Percentiles rank a stretch among this genome's conserved stretches.
phyloP scores from a whole-genome alignment of 2,797 vertebrate species.

The Squalus acanthias region DNA sequence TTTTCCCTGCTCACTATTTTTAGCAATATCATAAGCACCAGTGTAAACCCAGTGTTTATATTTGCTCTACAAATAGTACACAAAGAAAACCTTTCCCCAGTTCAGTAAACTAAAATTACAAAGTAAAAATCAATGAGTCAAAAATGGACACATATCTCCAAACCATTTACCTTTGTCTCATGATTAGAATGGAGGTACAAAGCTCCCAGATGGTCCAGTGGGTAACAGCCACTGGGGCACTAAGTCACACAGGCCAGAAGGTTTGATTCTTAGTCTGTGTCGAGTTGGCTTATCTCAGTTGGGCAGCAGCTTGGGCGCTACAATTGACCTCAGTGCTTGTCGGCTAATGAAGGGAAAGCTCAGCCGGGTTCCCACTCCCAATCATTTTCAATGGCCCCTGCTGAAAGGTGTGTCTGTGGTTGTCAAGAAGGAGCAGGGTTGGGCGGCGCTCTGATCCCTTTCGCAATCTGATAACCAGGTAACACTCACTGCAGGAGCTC shows the following conservation, averaged over 20 bases:
- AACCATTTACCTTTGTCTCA: not conserved
- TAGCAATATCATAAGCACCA: not conserved
- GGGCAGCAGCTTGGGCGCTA: not conserved
- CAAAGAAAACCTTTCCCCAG: not conserved
- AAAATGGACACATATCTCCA: not conserved
- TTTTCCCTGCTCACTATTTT: not conserved
- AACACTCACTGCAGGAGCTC: too few relatives aligned
- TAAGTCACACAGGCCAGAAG: not conserved
- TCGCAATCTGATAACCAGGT: too few relatives aligned
- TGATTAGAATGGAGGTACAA: not conserved
- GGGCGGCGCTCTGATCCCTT: too few relatives aligned
- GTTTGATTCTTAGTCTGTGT: not conserved
- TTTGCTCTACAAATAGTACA: not conserved
- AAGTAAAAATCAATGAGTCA: not conserved
- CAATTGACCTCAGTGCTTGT: not conserved
- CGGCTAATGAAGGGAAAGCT: too few relatives aligned
- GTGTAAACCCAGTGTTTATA: not conserved
- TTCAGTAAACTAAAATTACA: not conserved
- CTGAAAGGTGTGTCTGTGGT: too few relatives aligned
- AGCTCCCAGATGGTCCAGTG: not conserved
- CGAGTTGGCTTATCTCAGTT: not conserved
- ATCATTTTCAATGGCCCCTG: too few relatives aligned
- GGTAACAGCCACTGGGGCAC: not conserved
- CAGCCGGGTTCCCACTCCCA: too few relatives aligned
- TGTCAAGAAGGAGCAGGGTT: too few relatives aligned